A percentile compares a stretch with the other conserved stretches of the same genome.
These are phyloP conservation scores for Galerucella calmariensis DNA, from an alignment of 2,888 invertebrate species.

Conservation along the genomic window DNA sequence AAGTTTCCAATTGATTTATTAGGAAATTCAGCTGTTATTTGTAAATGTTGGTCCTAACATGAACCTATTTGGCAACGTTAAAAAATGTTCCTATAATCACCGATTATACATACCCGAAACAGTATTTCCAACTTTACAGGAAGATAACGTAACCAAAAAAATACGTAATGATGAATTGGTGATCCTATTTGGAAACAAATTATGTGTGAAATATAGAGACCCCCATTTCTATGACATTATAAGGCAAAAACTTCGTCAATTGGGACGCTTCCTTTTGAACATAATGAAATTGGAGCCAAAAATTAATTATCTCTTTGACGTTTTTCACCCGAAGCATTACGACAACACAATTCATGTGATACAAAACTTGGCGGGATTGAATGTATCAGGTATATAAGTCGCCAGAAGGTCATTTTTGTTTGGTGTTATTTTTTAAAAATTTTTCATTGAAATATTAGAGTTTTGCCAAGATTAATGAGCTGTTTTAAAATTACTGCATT, in stretches of 20 bases:
- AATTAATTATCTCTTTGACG: slow-evolving; percentile 7
- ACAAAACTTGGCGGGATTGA: slow-evolving; percentile 19
- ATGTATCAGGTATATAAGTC: slow-evolving; percentile 18
- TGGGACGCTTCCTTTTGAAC: slow-evolving; percentile 18
- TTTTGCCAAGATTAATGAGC: slow-evolving; percentile 15
- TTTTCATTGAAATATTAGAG: slow-evolving; percentile 9
- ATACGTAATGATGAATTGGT: slow-evolving; percentile 21
- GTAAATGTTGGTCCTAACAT: too few relatives aligned
- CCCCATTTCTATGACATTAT: slow-evolving; percentile 18
- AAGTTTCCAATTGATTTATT: too few relatives aligned
- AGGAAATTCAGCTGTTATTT: too few relatives aligned
- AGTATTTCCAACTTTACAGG: slow-evolving; percentile 25
- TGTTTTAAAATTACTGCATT: slow-evolving; percentile 20
- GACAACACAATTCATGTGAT: slow-evolving; percentile 16
- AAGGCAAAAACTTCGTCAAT: slow-evolving; percentile 21
- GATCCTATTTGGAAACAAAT: slow-evolving; percentile 16
- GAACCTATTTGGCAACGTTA: too few relatives aligned
- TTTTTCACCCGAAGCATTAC: slow-evolving; percentile 18
- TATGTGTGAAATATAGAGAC: slow-evolving; percentile 18
- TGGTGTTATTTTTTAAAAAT: background rate
- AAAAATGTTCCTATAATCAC: too few relatives aligned
- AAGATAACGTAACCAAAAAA: slow-evolving; percentile 19
- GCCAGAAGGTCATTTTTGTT: background rate
- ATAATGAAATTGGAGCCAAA: slow-evolving; percentile 18
- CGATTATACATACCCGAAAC: too few relatives aligned